Evolutionary conservation across 2,113 vertebrate species (phyloP).

Genomic region (Ranitomeya variabilis): DNA sequence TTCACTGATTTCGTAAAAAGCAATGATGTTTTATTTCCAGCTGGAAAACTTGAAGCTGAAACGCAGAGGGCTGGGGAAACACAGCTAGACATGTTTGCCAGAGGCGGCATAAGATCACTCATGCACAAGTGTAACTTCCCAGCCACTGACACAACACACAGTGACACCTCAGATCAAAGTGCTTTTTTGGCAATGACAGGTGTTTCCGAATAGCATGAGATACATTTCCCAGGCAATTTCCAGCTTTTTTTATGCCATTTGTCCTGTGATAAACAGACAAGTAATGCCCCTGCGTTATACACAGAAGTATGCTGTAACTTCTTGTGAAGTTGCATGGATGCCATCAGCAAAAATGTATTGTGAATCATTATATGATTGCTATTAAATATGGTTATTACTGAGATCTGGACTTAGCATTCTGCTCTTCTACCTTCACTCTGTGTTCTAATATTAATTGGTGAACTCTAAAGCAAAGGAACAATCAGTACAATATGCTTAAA

Average conservation of each 20-base stretch:
- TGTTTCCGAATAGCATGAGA: not conserved
- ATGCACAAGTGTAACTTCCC: not conserved
- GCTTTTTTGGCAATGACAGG: conserved; percentile 18
- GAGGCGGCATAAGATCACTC: conserved; percentile 19
- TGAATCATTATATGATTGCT: not conserved
- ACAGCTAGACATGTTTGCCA: conserved; percentile 36
- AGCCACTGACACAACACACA: conserved; percentile 14
- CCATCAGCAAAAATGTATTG: conserved; percentile 16
- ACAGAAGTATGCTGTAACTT: conserved; percentile 5
- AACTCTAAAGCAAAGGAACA: conserved; percentile 10
- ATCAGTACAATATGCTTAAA: conserved; percentile 9
- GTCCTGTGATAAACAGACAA: not conserved
- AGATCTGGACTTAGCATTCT: not conserved
- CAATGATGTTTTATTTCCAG: conserved; percentile 26
- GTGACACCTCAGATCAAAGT: conserved; percentile 40
- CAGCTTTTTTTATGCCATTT: not conserved
- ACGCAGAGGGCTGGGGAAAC: conserved; percentile 29
- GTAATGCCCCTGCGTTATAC: not conserved
- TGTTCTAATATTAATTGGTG: not conserved
- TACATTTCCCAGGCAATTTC: conserved; percentile 29
- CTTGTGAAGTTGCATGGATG: conserved; percentile 34
- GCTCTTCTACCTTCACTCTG: not conserved
- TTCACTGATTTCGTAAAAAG: conserved; percentile 21
- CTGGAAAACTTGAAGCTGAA: not conserved
- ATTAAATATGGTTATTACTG: conserved; percentile 7